Percentiles rank a stretch among this genome's conserved stretches.
phyloP scores from a whole-genome alignment of 2,113 vertebrate species.

The Corythornis cristatus region DNA sequence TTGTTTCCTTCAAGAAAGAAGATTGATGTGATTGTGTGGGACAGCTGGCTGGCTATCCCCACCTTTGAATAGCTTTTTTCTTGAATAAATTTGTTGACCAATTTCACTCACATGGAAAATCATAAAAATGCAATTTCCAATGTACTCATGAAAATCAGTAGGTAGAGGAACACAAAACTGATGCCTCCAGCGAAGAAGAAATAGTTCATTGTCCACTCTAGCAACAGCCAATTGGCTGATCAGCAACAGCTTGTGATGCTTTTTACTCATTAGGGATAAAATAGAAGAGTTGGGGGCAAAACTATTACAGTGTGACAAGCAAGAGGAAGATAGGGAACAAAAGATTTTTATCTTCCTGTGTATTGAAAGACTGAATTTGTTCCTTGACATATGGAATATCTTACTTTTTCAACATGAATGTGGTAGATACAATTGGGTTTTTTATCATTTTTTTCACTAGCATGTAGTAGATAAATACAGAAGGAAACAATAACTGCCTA shows the following conservation, averaged over 20 bases:
- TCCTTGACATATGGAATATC: not conserved
- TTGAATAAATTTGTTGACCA: not conserved
- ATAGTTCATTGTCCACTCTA: not conserved
- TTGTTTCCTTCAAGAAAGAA: not conserved
- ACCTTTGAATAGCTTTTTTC: not conserved
- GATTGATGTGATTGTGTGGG: not conserved
- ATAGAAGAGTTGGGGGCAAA: not conserved
- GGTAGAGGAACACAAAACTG: not conserved
- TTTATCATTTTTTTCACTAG: not conserved
- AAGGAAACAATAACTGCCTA: not conserved
- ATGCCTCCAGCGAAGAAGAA: not conserved
- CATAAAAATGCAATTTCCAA: not conserved
- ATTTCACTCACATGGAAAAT: not conserved
- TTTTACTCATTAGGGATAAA: not conserved
- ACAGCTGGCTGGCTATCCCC: not conserved
- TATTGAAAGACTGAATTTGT: not conserved
- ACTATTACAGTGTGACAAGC: not conserved
- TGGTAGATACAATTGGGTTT: not conserved
- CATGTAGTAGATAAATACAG: not conserved
- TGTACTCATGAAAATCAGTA: not conserved
- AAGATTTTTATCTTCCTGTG: not conserved
- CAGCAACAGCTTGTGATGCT: not conserved
- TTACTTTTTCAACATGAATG: not conserved
- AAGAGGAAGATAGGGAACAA: not conserved
- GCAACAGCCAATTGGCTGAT: not conserved